Base-by-base conservation (phyloP, 2,113 vertebrate species). In the Corythornis cristatus region DNA sequence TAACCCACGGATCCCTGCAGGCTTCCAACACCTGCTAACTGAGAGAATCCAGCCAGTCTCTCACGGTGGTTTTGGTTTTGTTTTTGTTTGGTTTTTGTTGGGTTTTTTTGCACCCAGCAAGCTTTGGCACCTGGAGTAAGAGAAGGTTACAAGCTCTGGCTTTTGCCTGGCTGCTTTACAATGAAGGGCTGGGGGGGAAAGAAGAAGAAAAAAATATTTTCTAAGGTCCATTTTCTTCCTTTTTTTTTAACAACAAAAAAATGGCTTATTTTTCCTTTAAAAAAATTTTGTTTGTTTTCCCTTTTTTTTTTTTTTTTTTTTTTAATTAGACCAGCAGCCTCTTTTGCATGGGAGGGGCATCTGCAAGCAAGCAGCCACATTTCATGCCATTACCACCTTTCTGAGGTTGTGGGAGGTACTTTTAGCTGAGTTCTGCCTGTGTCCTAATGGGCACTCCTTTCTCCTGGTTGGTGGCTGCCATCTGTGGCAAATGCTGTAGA, bases 1-100 rank as follows among this genome's bases (percentile, higher is more conserved):
- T 95, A 97, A 93, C 81, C 83, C 81, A 65, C 88, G 94, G 86
- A 93, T 96, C 89, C 91, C 96, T 95, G 83, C 95, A 95, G 95
- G 94, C 92, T 90, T 81, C 93, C 71, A 93, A 94, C 95, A 95
- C 90, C 95, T 95, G 95, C 86, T 95, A 94, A 70, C 90, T 85
- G 83, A 64, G 91, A 96, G 89, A 95, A 95, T 73, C 68, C 70
- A 92, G 89, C 80, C 65, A 93, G 78, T 70, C 93, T 97, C 95
- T 94, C 92, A 93, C 64, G 66, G 91, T 87, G 90, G 46, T 48
- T 48, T 9, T 51, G 48, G 67, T 48, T 73, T 77, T 91, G 83
- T 66, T 53, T 80, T 50, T 50, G 21, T 50, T 11, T 50, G 40
- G 46, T 10, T 48, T 48, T 48, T 15, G 43, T 48, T 48, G 17